phyloP scores from a whole-genome alignment of 2,797 vertebrate genomes.

The Rhyacichthys aspro region DNA sequence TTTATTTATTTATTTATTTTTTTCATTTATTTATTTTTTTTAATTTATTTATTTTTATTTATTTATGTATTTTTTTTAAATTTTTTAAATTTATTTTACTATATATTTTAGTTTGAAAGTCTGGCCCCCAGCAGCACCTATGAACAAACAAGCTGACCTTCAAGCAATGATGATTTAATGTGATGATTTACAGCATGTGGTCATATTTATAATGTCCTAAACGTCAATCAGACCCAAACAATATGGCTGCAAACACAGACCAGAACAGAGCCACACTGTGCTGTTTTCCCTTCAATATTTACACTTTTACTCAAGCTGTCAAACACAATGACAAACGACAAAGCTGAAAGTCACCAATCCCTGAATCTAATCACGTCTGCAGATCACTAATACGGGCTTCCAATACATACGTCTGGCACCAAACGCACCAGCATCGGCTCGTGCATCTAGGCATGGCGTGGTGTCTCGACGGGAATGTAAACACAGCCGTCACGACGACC shows the following conservation, averaged over 20 bases:
- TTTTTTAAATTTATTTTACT: too few relatives aligned
- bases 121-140: too few relatives aligned
- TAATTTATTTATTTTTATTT: too few relatives aligned
- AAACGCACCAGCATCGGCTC: conserved; percentile 50
- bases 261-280: conserved; percentile 16
- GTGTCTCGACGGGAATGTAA: conserved; percentile 67
- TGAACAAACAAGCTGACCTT: too few relatives aligned
- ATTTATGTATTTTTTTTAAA: too few relatives aligned
- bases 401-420: conserved; percentile 17
- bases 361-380: conserved; percentile 26
- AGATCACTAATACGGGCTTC: conserved; percentile 51
- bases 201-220: not conserved
- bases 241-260: conserved; percentile 17
- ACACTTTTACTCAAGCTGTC: conserved; percentile 18
- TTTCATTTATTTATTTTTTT: too few relatives aligned
- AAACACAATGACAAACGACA: not conserved
- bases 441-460: conserved; percentile 45
- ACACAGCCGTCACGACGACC: conserved; percentile 46
- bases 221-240: conserved; percentile 1
- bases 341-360: conserved; percentile 1
- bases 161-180: too few relatives aligned
- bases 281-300: conserved; percentile 9
- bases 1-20: too few relatives aligned
- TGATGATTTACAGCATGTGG: too few relatives aligned
- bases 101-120: too few relatives aligned